These are phyloP conservation scores for Puffinus mauretanicus DNA, from an alignment of 2,113 vertebrate genomes.

Conservation along the genomic window DNA sequence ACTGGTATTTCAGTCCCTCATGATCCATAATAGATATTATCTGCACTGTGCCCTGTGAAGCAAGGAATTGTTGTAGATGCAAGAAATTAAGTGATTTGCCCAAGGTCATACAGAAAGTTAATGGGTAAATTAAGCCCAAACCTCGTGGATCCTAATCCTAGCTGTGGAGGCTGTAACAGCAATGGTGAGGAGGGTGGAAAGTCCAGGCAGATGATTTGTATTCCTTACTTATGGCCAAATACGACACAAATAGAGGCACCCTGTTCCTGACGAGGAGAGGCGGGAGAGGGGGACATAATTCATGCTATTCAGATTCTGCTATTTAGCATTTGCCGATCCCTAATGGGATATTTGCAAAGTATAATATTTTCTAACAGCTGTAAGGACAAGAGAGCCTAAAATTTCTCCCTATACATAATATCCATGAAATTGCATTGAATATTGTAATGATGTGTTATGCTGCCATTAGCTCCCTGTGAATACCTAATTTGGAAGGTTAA, in stretches of 20 bases:
- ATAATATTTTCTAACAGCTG: constrained; percentile 72
- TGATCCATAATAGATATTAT: not conserved
- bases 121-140: not conserved
- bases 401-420: constrained; percentile 63
- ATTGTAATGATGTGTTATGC: constrained; percentile 68
- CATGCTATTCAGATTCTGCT: constrained; percentile 52
- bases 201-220: constrained; percentile 23
- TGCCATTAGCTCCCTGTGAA: constrained; percentile 67
- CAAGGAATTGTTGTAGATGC: not conserved
- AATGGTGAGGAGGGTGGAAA: not conserved
- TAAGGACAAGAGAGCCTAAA: constrained; percentile 70
- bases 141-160: not conserved
- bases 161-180: not conserved
- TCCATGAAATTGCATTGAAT: constrained; percentile 70
- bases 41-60: not conserved
- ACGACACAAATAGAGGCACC: constrained; percentile 47
- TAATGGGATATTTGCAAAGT: constrained; percentile 68
- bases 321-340: constrained; percentile 56
- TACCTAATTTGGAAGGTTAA: constrained; percentile 75
- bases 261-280: constrained; percentile 35
- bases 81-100: not conserved
- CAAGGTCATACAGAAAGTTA: constrained; percentile 7
- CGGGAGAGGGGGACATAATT: constrained; percentile 34
- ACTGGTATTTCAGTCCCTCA: not conserved
- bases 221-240: not conserved